A percentile compares a stretch with the other conserved stretches of the same genome.
Evolutionary conservation across 2,888 invertebrate genomes (phyloP).

Genomic region (Lobophora halterata): DNA sequence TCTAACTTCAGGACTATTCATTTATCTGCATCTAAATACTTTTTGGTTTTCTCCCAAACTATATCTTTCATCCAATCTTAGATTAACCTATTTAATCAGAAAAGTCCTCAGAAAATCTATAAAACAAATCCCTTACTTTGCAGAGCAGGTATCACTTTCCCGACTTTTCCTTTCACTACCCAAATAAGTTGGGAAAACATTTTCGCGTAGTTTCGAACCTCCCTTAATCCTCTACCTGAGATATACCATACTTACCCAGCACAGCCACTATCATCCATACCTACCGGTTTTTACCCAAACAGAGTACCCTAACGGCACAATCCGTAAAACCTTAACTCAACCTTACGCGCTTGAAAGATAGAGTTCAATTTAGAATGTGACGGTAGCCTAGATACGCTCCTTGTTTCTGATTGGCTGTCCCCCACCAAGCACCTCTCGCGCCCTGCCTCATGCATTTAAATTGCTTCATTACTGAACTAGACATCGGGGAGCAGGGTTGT

Average conservation of each 20-base stretch:
- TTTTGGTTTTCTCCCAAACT: too few species aligned
- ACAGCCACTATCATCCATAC: constrained; percentile 77
- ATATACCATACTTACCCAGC: constrained; percentile 76
- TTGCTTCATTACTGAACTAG: constrained; percentile 81
- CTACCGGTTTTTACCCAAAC: constrained; percentile 46
- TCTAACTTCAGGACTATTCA: too few species aligned
- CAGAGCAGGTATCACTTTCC: constrained; percentile 66
- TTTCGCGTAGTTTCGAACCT: constrained; percentile 69
- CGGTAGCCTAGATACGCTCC: constrained; percentile 37
- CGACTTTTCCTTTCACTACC: constrained; percentile 74
- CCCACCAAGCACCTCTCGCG: constrained; percentile 75
- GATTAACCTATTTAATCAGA: constrained; percentile 15
- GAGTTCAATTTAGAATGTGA: constrained; percentile 30
- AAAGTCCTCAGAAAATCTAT: constrained; percentile 22
- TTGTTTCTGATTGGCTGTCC: constrained; percentile 46
- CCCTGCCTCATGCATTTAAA: constrained; percentile 82
- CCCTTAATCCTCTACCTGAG: constrained; percentile 79
- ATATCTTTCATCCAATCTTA: too few species aligned
- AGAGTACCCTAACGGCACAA: constrained; percentile 23
- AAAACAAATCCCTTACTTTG: constrained; percentile 31
- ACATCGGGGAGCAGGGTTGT: constrained; percentile 73
- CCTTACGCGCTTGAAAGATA: background rate
- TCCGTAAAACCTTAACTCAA: constrained; percentile 21
- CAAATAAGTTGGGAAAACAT: constrained; percentile 78
- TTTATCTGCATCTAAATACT: too few species aligned